A percentile compares a stretch with the other conserved stretches of the same genome.
Evolutionary conservation across 2,888 invertebrate genomes (phyloP).

Genomic region (Hetaerina titia): DNA sequence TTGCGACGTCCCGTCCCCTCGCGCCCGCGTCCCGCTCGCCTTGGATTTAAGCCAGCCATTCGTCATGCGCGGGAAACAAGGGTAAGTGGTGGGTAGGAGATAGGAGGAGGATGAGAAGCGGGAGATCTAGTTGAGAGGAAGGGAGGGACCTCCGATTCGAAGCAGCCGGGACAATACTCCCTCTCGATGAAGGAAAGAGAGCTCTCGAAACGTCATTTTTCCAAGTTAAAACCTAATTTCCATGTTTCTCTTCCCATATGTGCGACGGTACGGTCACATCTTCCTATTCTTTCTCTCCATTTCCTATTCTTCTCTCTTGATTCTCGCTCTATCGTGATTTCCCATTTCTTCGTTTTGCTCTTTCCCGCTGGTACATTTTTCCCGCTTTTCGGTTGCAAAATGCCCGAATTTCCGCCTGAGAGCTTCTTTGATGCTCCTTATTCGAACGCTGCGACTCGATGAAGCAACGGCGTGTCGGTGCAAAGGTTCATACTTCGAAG

Average conservation of each 20-base stretch:
- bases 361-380: neutral
- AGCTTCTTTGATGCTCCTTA: too few species aligned
- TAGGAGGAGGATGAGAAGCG: neutral
- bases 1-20: neutral
- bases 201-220: neutral
- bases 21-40: neutral
- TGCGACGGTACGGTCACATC: neutral
- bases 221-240: constrained; percentile 26
- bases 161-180: neutral
- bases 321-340: neutral
- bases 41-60: neutral
- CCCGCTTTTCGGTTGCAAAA: too few species aligned
- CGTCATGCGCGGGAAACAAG: neutral
- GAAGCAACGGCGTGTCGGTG: too few species aligned
- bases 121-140: neutral
- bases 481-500: too few species aligned
- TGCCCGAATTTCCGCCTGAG: too few species aligned
- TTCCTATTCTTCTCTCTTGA: neutral
- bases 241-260: neutral
- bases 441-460: too few species aligned
- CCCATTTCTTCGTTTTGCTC: neutral
- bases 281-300: neutral
- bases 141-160: neutral
- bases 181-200: neutral
- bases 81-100: neutral